Conservation (phyloP, 2,113 vertebrate genomes). For the Hiodon alosoides region DNA sequence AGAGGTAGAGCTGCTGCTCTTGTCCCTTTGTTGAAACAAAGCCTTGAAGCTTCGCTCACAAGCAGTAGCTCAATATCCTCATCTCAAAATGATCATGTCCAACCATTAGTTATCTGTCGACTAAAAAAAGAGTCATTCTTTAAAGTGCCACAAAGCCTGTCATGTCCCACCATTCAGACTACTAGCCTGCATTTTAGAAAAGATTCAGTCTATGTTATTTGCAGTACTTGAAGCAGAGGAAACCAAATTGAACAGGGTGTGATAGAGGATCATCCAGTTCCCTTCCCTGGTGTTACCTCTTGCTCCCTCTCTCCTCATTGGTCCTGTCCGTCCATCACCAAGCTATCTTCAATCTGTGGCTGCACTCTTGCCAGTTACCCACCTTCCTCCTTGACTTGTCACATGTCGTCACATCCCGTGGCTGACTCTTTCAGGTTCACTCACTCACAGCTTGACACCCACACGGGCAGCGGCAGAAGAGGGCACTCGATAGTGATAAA, state of each 20-base stretch:
- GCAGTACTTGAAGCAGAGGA: no score
- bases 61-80: background rate
- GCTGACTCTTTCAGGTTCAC: background rate
- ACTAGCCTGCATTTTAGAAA: no score
- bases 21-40: background rate
- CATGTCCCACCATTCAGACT: no score
- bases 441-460: background rate
- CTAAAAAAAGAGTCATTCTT: no score
- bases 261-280: no score
- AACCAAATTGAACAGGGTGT: no score
- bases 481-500: background rate
- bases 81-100: background rate
- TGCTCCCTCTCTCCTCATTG: background rate
- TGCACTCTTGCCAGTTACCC: background rate
- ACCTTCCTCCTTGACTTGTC: background rate
- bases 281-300: no score
- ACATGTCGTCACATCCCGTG: background rate
- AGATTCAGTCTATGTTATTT: no score
- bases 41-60: background rate
- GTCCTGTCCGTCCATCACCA: background rate
- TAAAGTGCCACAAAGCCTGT: no score
- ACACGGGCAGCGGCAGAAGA: background rate
- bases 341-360: background rate
- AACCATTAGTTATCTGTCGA: no score
- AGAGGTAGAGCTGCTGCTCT: background rate